These are phyloP conservation scores for Tachina fera DNA, from an alignment of 2,888 invertebrate genomes.

Conservation along the genomic window DNA sequence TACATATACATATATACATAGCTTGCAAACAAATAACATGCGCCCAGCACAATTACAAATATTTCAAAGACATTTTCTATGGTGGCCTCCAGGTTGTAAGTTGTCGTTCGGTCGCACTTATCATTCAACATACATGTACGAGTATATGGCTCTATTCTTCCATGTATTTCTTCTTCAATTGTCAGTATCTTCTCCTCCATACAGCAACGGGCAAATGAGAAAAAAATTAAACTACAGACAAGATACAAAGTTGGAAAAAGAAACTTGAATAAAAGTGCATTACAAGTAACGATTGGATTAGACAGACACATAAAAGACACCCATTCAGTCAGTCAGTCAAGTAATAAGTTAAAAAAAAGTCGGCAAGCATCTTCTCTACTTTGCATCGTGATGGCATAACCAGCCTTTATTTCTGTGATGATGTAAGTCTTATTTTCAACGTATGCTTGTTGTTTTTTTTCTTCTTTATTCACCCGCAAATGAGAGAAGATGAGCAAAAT, in stretches of 20 bases:
- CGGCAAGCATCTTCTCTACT: constrained; percentile 26
- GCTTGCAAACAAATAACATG: constrained; percentile 63
- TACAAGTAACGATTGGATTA: constrained; percentile 23
- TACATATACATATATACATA: neutral
- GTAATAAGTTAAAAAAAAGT: constrained; percentile 4
- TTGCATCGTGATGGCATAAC: constrained; percentile 64
- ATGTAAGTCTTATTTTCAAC: constrained; percentile 64
- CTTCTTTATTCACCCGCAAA: constrained; percentile 45
- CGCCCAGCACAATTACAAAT: constrained; percentile 61
- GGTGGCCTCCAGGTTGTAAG: constrained; percentile 71
- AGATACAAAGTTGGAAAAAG: constrained; percentile 43
- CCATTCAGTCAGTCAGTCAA: constrained; percentile 34
- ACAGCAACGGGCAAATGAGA: neutral
- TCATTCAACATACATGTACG: constrained; percentile 54
- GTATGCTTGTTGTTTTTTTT: constrained; percentile 20
- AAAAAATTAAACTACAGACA: constrained; percentile 28
- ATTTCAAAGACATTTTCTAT: constrained; percentile 73
- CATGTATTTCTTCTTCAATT: constrained; percentile 25
- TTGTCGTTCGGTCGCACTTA: constrained; percentile 61
- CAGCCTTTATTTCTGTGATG: constrained; percentile 61
- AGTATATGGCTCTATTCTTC: constrained; percentile 25
- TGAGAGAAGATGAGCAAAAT: constrained; percentile 25
- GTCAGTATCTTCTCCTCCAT: constrained; percentile 11
- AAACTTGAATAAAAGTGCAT: constrained; percentile 36
- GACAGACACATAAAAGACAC: constrained; percentile 52